Conservation (phyloP, 23 tunicate species). For the Trididemnum clinides region DNA sequence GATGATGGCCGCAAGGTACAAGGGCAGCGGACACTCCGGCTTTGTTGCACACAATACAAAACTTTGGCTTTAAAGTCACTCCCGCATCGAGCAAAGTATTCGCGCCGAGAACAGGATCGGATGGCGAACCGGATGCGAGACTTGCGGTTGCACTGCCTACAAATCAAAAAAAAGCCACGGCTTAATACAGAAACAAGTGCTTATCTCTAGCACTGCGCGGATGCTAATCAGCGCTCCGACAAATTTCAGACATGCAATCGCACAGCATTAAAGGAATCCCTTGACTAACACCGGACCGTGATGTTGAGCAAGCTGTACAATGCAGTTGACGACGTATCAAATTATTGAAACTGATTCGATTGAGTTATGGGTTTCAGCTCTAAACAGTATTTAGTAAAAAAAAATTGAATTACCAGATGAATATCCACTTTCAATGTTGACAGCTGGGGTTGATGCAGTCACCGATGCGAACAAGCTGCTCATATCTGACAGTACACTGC, state of each 20-base stretch:
- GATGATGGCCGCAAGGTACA: conserved; percentile 91
- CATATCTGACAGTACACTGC: conserved; percentile 27
- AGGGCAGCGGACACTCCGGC: conserved; percentile 69
- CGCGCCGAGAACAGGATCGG: background rate
- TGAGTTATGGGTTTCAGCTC: background rate
- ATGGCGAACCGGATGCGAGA: conserved; percentile 65
- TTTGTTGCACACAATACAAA: conserved; percentile 66
- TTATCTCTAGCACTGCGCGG: background rate
- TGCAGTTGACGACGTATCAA: too few relatives aligned
- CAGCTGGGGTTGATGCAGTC: conserved; percentile 37
- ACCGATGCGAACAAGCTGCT: background rate
- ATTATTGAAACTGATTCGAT: too few relatives aligned
- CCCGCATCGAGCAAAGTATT: background rate
- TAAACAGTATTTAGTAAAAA: background rate
- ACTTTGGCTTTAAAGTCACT: conserved; percentile 2
- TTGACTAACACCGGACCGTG: too few relatives aligned
- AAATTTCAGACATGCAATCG: too few relatives aligned
- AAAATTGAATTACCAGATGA: conserved; percentile 51
- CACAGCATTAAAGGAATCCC: too few relatives aligned
- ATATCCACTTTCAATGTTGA: conserved; percentile 79
- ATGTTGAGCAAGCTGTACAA: too few relatives aligned
- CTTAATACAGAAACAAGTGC: background rate
- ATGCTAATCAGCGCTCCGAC: too few relatives aligned
- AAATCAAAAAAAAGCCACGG: background rate
- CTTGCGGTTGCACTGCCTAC: conserved; percentile 67